phyloP scores from a whole-genome alignment of 2,888 invertebrate species.

The Copidosoma aretas region DNA sequence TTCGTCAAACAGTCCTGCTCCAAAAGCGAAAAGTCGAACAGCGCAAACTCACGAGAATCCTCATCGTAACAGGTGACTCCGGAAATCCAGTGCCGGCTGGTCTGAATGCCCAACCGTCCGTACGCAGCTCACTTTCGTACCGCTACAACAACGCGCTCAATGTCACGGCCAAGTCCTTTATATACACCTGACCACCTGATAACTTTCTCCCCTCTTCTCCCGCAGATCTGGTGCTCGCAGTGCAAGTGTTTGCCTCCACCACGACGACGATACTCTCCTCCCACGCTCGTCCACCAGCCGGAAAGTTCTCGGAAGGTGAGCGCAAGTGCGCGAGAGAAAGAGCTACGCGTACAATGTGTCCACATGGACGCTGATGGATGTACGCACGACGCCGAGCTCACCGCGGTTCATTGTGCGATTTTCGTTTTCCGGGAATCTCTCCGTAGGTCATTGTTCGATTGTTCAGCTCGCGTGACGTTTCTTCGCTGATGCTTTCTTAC shows the following conservation, averaged over 20 bases:
- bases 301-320: neutral
- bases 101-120: neutral
- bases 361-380: neutral
- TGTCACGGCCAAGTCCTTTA: constrained; percentile 61
- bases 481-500: too few species aligned
- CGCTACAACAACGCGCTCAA: constrained; percentile 56
- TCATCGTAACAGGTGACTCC: constrained; percentile 8
- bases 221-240: too few species aligned
- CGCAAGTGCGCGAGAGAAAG: neutral
- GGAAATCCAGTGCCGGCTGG: neutral
- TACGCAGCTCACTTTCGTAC: constrained; percentile 25
- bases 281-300: neutral
- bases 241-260: too few species aligned
- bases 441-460: neutral
- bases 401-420: too few species aligned
- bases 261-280: constrained; percentile 21
- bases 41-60: constrained; percentile 19
- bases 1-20: too few species aligned
- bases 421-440: neutral
- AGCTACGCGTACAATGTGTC: neutral
- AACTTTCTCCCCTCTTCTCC: constrained; percentile 61
- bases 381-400: neutral
- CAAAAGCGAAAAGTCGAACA: neutral
- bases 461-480: constrained; percentile 5
- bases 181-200: constrained; percentile 53